Conservation (phyloP, 2,888 invertebrate genomes). For the Cephus runcator region DNA sequence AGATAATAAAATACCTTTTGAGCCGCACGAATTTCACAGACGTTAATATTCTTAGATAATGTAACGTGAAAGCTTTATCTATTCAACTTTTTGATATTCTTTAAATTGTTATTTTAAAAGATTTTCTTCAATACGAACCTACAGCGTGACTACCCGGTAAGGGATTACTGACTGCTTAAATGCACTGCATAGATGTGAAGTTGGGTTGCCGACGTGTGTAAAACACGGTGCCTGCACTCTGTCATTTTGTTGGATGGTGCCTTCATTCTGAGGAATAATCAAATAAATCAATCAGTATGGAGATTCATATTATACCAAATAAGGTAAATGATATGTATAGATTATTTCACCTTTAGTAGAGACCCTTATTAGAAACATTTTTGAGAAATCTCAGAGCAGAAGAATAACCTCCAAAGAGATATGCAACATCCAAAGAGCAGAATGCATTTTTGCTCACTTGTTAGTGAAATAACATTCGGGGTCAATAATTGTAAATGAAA, state of each 20-base stretch:
- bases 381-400: background rate
- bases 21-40: background rate
- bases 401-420: slow-evolving; percentile 35
- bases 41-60: background rate
- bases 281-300: slow-evolving; percentile 31
- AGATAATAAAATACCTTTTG: background rate
- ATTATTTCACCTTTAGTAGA: background rate
- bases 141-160: background rate
- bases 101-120: background rate
- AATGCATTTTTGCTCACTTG: background rate
- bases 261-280: slow-evolving; percentile 17
- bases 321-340: slow-evolving; percentile 38
- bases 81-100: background rate
- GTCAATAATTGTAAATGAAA: background rate
- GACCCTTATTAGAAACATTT: background rate
- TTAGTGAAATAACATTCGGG: background rate
- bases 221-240: slow-evolving; percentile 26
- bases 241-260: slow-evolving; percentile 29
- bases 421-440: background rate
- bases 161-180: background rate
- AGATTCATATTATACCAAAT: slow-evolving; percentile 43
- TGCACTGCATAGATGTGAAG: slow-evolving; percentile 8
- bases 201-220: background rate
- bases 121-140: background rate
- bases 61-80: background rate